Conservation (phyloP, 2,113 vertebrate species). For the Craseonycteris thonglongyai region DNA sequence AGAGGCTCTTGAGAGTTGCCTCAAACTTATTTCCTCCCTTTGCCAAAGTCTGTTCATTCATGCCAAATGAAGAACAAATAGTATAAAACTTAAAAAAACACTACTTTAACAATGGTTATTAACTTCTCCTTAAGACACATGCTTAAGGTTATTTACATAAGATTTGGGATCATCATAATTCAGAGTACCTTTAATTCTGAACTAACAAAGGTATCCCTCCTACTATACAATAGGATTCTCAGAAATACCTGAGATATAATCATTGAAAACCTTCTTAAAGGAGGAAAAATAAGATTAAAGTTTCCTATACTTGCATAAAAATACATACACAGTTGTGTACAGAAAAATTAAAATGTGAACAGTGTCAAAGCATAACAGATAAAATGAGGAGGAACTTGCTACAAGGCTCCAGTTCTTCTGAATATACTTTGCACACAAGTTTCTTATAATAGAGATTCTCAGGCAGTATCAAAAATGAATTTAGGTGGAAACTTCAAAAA, state of each 20-base stretch:
- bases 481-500: conserved; percentile 20
- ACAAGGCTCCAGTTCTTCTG: neutral
- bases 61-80: neutral
- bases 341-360: neutral
- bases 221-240: conserved; percentile 10
- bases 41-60: neutral
- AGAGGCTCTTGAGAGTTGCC: neutral
- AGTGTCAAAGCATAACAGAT: neutral
- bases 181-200: conserved; percentile 48
- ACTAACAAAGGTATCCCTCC: neutral
- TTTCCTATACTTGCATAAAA: conserved; percentile 18
- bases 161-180: conserved; percentile 37
- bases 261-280: conserved; percentile 32
- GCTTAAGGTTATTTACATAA: conserved; percentile 41
- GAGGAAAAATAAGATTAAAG: neutral
- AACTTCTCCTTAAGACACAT: neutral
- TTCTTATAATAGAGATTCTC: neutral
- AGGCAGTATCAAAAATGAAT: conserved; percentile 23
- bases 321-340: neutral
- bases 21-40: neutral
- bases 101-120: neutral
- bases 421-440: neutral
- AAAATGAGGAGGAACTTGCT: neutral
- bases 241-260: conserved; percentile 58
- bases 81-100: neutral